Percentiles rank a stretch among this genome's conserved stretches.
These are phyloP conservation scores for Ectobius pallidus DNA, from an alignment of 2,888 invertebrate genomes.

Conservation along the genomic window DNA sequence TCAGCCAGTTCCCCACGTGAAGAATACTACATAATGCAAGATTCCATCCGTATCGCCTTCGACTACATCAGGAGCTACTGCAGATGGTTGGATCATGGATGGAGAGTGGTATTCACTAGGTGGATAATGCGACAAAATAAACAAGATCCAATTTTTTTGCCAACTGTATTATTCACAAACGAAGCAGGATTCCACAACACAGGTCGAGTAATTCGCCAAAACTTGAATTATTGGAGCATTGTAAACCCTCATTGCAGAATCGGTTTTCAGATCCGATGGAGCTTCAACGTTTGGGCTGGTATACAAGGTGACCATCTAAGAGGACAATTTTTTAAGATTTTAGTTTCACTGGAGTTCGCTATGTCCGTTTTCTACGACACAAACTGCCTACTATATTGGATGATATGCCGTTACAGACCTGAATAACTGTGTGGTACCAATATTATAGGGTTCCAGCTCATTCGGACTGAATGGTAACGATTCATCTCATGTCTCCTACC, in stretches of 20 bases:
- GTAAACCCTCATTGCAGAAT: constrained; percentile 3
- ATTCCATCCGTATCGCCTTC: not conserved
- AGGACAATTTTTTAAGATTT: not conserved
- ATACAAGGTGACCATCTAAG: not conserved
- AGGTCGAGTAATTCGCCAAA: not conserved
- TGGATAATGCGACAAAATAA: not conserved
- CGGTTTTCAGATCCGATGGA: not conserved
- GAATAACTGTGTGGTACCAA: constrained; percentile 11
- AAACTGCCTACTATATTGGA: not conserved
- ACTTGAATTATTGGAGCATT: constrained; percentile 2
- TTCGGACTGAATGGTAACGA: not conserved
- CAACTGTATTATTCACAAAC: constrained; percentile 4
- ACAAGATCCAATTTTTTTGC: not conserved
- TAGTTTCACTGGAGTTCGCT: not conserved
- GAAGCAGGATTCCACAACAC: too few species aligned
- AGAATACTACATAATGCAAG: not conserved
- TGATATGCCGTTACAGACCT: not conserved
- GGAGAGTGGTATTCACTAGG: not conserved
- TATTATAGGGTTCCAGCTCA: not conserved
- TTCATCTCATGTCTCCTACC: not conserved
- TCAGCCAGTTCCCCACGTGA: not conserved
- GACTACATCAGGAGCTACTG: not conserved
- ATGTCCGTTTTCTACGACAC: not conserved
- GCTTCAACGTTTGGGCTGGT: not conserved
- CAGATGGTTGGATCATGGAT: not conserved